Percentiles rank a stretch among this genome's conserved stretches.
These are phyloP conservation scores for Andrena trimmerana DNA, from an alignment of 2,888 invertebrate species.

Conservation along the genomic window DNA sequence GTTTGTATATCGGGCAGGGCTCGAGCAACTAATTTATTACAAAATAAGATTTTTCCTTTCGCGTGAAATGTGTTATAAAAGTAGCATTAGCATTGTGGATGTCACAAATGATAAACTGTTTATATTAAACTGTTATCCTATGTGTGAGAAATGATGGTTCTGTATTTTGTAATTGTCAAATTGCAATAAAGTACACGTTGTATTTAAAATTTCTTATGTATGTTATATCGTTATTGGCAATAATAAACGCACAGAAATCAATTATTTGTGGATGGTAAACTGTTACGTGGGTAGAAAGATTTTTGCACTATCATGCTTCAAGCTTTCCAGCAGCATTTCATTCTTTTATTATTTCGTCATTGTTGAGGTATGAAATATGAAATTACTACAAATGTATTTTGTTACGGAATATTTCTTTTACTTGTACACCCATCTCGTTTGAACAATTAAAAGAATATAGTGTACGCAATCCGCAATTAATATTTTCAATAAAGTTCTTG, in stretches of 20 bases:
- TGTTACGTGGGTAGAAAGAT: background rate
- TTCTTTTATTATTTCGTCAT: constrained; percentile 6
- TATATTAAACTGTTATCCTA: constrained; percentile 11
- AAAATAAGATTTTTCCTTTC: background rate
- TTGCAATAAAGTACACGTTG: background rate
- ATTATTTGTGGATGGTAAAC: background rate
- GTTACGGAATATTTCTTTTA: background rate
- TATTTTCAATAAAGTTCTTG: background rate
- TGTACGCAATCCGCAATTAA: background rate
- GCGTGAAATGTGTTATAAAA: background rate
- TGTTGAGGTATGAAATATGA: background rate
- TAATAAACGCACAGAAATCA: constrained; percentile 1
- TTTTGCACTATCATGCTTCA: constrained; percentile 28
- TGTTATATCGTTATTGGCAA: background rate
- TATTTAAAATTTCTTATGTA: background rate
- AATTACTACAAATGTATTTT: background rate
- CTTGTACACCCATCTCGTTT: background rate
- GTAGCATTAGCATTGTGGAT: background rate
- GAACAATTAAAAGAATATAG: constrained; percentile 1
- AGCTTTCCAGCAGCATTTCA: constrained; percentile 22
- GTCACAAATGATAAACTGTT: background rate
- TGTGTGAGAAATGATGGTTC: background rate
- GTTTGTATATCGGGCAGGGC: background rate
- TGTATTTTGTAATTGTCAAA: background rate
- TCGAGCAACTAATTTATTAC: background rate